Evolutionary conservation across 2,888 invertebrate genomes (phyloP), one percentile per base, ranked within the genome.

Genomic region (Furcula furcula): DNA sequence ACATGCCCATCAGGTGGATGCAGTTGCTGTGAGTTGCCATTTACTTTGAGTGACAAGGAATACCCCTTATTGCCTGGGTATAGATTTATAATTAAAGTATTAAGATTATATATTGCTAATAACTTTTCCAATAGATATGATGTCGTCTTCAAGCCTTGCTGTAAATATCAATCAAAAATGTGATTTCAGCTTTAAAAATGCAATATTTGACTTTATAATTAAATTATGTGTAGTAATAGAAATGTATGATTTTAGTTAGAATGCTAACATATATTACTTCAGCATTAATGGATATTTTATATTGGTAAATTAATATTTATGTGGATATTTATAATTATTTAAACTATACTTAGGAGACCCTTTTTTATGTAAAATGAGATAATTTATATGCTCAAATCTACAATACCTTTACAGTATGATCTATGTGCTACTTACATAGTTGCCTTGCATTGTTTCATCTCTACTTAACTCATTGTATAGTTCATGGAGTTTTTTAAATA

Each of bases 31-130:
- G 69, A 88, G 72, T 83, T 89, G 61, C 91, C 90, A 88, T 90
- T 91, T 55, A 89, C 89, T 90, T 88, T 92, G 59, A 91, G 87
- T 77, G 89, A 89, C 56, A 94, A 77, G 45, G 96, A 95, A 87
- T 96, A 97, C 60, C 97, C 97, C 83, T 97, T 96, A 87, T 96
- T 96, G 36, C 95, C 96, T 41, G 97, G 95, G 87, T 97, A 96
- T 61, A 98, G 90, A 87, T 97, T 98, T 62, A 98, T 91, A 66
- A 97, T 94, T 71, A 98, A 90, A 51, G 96, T 97, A 77, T 96
- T 96, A 62, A 97, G 91, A 76, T 93, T 93, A 83, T 97, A 97
- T 68, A 92, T 92, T 70, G 93, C 92, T 71, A 97, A 93, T 66
- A 97, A 89, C 79, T 96, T 95, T 73, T 95, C 95, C 79, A 98